phyloP scores from a whole-genome alignment of 2,888 invertebrate genomes.

The Eupithecia abbreviata region DNA sequence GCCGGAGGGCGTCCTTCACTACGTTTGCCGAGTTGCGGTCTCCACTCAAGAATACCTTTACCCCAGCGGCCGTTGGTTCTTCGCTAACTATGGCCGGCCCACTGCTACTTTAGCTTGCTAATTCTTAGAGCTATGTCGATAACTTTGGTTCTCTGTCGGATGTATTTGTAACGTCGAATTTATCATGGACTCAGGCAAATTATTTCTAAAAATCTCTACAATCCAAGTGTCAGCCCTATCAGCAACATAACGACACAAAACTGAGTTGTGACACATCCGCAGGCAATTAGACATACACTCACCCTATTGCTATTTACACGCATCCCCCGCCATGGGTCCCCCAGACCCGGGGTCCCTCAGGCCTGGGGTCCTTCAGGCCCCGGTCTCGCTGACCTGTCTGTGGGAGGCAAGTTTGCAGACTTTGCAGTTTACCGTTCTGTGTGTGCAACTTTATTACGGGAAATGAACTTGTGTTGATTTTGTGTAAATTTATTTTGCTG shows the following conservation, averaged over 20 bases:
- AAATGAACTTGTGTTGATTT: background rate
- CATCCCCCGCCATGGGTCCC: background rate
- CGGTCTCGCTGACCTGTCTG: constrained; percentile 37
- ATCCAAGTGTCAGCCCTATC: constrained; percentile 42
- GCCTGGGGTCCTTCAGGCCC: constrained; percentile 18
- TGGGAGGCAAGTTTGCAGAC: constrained; percentile 29
- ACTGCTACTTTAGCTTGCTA: too few species aligned
- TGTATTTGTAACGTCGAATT: background rate
- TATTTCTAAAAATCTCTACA: background rate
- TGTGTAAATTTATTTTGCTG: background rate
- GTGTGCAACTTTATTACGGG: background rate
- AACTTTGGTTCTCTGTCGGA: too few species aligned
- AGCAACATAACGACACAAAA: constrained; percentile 53
- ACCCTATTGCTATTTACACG: constrained; percentile 51
- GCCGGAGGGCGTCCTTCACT: too few species aligned
- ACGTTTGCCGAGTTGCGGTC: too few species aligned
- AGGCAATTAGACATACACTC: constrained; percentile 63
- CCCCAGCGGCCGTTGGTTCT: too few species aligned
- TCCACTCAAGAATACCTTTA: too few species aligned
- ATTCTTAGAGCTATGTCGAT: too few species aligned
- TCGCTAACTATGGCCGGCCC: too few species aligned
- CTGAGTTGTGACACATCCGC: constrained; percentile 63
- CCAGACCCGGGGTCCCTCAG: constrained; percentile 5
- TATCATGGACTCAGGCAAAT: background rate
- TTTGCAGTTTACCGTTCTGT: constrained; percentile 25